phyloP scores from a whole-genome alignment of 2,888 invertebrate genomes.

The Tipula lateralis region DNA sequence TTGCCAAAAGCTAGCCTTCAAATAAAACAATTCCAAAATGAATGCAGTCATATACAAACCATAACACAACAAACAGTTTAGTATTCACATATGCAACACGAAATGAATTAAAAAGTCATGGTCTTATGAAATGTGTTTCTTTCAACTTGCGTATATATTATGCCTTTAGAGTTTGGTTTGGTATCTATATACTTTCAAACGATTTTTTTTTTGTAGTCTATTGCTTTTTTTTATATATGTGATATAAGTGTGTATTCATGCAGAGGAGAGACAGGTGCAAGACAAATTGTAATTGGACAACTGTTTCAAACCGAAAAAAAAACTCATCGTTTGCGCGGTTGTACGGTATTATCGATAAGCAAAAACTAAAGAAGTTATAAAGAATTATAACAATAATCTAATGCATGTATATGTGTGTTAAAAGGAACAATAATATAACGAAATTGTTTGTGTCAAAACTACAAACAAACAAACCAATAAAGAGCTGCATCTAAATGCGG shows the following conservation, averaged over 20 bases:
- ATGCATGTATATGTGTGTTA: neutral
- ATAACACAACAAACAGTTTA: neutral
- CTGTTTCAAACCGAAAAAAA: neutral
- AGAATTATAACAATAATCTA: slow-evolving; percentile 26
- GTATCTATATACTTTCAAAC: neutral
- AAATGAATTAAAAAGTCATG: neutral
- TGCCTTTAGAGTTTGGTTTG: neutral
- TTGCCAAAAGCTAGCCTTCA: neutral
- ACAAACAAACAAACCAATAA: no score
- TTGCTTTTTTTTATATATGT: neutral
- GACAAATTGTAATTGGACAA: slow-evolving; percentile 30
- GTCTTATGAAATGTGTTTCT: neutral
- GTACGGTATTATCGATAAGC: slow-evolving; percentile 3
- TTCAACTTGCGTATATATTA: neutral
- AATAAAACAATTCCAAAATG: neutral
- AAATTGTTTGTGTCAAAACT: neutral
- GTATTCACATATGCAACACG: neutral
- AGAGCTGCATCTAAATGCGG: neutral
- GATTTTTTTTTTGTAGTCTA: slow-evolving; percentile 25
- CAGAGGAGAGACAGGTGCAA: slow-evolving; percentile 24
- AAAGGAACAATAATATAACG: neutral
- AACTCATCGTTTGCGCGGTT: neutral
- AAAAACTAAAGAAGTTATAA: neutral
- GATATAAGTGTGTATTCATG: neutral
- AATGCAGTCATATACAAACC: neutral